These are phyloP conservation scores for Pseudorectes ferrugineus DNA, from an alignment of 2,113 vertebrate species.

Conservation along the genomic window DNA sequence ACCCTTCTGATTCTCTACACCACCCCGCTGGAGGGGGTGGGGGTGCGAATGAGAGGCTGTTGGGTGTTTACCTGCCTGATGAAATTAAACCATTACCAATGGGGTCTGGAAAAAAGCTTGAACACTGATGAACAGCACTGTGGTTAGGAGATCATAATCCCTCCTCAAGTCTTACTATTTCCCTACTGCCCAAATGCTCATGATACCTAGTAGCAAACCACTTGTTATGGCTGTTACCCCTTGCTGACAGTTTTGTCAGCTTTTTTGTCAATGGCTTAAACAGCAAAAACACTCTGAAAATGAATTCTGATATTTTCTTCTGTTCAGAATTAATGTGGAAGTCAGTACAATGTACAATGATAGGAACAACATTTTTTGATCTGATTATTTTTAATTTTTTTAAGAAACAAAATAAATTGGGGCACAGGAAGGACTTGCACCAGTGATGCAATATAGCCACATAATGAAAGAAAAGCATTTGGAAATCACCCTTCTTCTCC, in stretches of 20 bases:
- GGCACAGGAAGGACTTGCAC: background rate
- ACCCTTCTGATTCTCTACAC: background rate
- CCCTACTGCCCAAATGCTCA: background rate
- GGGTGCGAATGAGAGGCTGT: background rate
- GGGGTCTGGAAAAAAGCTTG: background rate
- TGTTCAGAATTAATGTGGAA: background rate
- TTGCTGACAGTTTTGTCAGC: background rate
- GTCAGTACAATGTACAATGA: no score
- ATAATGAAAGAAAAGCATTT: background rate
- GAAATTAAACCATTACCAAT: background rate
- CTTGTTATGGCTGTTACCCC: background rate
- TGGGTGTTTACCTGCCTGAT: background rate
- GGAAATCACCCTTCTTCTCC: background rate
- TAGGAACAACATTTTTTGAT: background rate
- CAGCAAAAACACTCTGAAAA: background rate
- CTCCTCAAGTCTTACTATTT: background rate
- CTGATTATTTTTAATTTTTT: background rate
- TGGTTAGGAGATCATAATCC: background rate
- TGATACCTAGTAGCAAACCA: background rate
- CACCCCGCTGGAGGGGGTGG: fast-evolving
- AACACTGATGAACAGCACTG: background rate
- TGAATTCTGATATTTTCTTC: background rate
- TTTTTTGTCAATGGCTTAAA: background rate
- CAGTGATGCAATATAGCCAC: no score
- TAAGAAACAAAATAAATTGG: background rate